Base-by-base conservation (phyloP, 2,888 invertebrate genomes). In the Patella depressa region DNA sequence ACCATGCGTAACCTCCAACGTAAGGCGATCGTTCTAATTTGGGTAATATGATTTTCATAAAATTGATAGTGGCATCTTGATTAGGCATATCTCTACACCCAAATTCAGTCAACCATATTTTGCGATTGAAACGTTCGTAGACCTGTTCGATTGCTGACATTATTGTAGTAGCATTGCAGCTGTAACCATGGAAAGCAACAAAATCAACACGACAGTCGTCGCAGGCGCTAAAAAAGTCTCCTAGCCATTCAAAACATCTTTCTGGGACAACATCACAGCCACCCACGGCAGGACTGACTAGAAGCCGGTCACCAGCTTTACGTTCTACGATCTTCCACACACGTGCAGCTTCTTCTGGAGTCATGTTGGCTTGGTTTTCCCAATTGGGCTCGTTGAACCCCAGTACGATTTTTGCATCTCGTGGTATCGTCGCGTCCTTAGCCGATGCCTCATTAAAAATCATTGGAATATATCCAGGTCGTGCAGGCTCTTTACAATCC, bases 351-450 rank as follows among this genome's bases (percentile, higher is more conserved):
- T 79, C 76, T 29, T 79, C 71, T 0, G 86, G 81, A 0, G 80
- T 80, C 65, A 86, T 71, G 76, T 85, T 83, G 53, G 85, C 78
- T 77, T 85, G 85, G 12, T 75, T 73, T 3, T 72, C 45, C 76
- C 79, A 79, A 75, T 86, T 86, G 54, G 86, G 86, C 76, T 86
- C 86, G 57, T 86, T 86, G 77, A 82, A 86, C 2, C 84, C 83
- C 5, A 86, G 78, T 15, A 86, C 74, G 73, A 77, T 76, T 15
- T 76, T 59, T 1, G 86, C 53, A 55, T 79, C 72, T 7, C 75
- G 71, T 12, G 78, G 79, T 24, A 84, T 54, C 45, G 9, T 45
- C 45, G 45, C 45, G 0, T 9, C 9, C 9, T 45, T 45, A 34
- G 34, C 34, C 7, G 34, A 34, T 45, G 7, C 45, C 1, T 9